Base-by-base conservation (phyloP, 2,113 vertebrate genomes). In the Colinus virginianus region DNA sequence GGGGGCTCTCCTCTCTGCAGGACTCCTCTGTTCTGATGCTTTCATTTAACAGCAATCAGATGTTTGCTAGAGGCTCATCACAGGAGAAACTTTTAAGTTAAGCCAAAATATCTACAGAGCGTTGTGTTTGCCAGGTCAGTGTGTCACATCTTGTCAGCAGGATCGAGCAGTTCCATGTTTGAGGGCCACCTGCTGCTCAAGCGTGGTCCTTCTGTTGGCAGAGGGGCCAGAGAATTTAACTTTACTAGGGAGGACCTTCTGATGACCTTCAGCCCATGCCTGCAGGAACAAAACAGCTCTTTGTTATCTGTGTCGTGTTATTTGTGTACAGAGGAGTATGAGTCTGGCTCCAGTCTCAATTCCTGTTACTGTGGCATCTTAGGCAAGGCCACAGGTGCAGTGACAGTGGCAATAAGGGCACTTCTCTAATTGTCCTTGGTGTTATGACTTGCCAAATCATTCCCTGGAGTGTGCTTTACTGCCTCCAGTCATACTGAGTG, bases 51-150 rank as follows among this genome's bases (percentile, higher is more conserved):
- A 85, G 53, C 78, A 61, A 67, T 56, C 93, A 90, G 93, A 95
- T 94, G 71, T 91, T 95, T 79, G 84, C 87, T 91, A 8, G 59
- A 90, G 91, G 91, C 81, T 93, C 76, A 28, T 30, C 63, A 6
- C 76, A 69, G 62, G 62, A 87, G 26, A 79, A 46, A 28, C 67
- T 91, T 95, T 95, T 4, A 93, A 93, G 91, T 77, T 28, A n/a
- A 91, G 90, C 96, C 93, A 93, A 84, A 94, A 48, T 64, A n/a
- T 75, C 61, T 88, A 23, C 72, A 84, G 90, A 86, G 83, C 38
- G 64, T 43, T 67, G 11, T 0, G 0, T 61, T 68, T 90, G 90
- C 88, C 67, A 87, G 86, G 67, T 45, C 91, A 75, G 61, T 6
- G 13, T 62, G 43, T 88, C 30, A 2, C 74, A 28, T 86, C 80